phyloP scores from a whole-genome alignment of 1,140 invertebrate species.

The Hycleus cichorii region DNA sequence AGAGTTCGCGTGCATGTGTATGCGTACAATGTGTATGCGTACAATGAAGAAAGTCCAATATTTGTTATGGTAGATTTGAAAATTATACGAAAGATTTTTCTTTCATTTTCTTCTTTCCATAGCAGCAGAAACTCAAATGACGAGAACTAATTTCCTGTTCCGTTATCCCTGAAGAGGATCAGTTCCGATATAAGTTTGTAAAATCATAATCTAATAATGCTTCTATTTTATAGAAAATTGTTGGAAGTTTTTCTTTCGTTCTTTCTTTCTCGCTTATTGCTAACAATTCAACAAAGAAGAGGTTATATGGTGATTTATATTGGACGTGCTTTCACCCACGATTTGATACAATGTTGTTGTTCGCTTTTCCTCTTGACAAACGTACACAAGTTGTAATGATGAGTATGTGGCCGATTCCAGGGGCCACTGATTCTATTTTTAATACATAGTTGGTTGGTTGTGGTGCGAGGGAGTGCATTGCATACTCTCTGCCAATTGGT shows the following conservation, averaged over 20 bases:
- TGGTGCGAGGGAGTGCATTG: slow-evolving; percentile 20
- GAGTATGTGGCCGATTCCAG: slow-evolving; percentile 23
- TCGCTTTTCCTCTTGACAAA: slow-evolving; percentile 6
- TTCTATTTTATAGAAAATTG: neutral
- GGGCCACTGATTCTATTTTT: slow-evolving; percentile 27
- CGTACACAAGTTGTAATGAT: slow-evolving; percentile 13
- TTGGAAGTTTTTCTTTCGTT: neutral
- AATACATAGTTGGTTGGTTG: slow-evolving; percentile 1
- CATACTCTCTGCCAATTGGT: slow-evolving; percentile 14
- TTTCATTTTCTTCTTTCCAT: too few relatives aligned
- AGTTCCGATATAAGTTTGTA: neutral
- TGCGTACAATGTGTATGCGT: too few relatives aligned
- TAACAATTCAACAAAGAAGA: neutral
- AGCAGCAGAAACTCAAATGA: too few relatives aligned
- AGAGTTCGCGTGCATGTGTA: too few relatives aligned
- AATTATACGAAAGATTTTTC: too few relatives aligned
- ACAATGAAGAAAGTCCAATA: too few relatives aligned
- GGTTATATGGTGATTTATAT: neutral
- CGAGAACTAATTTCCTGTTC: too few relatives aligned
- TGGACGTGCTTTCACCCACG: slow-evolving; percentile 6
- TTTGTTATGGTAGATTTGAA: too few relatives aligned
- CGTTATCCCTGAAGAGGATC: too few relatives aligned
- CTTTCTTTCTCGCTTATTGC: too few relatives aligned
- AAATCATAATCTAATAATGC: neutral
- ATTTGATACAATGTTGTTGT: slow-evolving; percentile 5